Conservation (phyloP, 2,797 vertebrate species). For the Coilia nasus region DNA sequence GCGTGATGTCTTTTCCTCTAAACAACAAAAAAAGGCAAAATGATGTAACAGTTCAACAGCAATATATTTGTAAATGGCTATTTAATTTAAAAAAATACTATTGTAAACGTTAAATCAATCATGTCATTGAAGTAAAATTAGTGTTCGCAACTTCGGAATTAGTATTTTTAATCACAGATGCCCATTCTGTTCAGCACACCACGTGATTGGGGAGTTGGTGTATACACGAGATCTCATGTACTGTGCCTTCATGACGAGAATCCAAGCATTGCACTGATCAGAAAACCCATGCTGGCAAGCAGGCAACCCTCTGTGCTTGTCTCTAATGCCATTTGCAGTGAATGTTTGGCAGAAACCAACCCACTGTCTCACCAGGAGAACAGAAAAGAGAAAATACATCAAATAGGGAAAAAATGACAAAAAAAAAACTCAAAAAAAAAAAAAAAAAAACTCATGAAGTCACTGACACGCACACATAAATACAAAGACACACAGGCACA, state of each 20-base stretch:
- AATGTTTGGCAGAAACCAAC: constrained; percentile 84
- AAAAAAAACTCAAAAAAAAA: constrained; percentile 35
- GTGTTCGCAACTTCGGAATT: constrained; percentile 66
- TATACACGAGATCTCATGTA: constrained; percentile 88
- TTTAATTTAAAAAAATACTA: constrained; percentile 71
- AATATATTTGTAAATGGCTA: constrained; percentile 85
- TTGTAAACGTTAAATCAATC: constrained; percentile 77
- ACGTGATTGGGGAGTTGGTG: constrained; percentile 73
- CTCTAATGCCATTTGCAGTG: constrained; percentile 84
- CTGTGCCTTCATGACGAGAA: constrained; percentile 94
- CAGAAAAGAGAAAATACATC: constrained; percentile 43
- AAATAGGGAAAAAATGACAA: constrained; percentile 52
- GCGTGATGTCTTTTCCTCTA: constrained; percentile 70
- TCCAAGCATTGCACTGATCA: constrained; percentile 82
- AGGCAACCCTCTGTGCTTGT: constrained; percentile 67
- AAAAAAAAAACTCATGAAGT: constrained; percentile 49
- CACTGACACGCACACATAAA: constrained; percentile 35
- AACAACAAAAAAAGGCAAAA: constrained; percentile 69
- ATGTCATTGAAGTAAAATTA: constrained; percentile 67
- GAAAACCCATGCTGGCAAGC: constrained; percentile 70
- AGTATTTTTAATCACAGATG: constrained; percentile 46
- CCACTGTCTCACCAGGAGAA: constrained; percentile 70
- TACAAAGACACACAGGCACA: no score
- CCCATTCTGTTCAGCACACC: constrained; percentile 70
- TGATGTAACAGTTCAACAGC: constrained; percentile 79